phyloP scores from a whole-genome alignment of 2,797 vertebrate genomes.

The Epinephelus malabaricus region DNA sequence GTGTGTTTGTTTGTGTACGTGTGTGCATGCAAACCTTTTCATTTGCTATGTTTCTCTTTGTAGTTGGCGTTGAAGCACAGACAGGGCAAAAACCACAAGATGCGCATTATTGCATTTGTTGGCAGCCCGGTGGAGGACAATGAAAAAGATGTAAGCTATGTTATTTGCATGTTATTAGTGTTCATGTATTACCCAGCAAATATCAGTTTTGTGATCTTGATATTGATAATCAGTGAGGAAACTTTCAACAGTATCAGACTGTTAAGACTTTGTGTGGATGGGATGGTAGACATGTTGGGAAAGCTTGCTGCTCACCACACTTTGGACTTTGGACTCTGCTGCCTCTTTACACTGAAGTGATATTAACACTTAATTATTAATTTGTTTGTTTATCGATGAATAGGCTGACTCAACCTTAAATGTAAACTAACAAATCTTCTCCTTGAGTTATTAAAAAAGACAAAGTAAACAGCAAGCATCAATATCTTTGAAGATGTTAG shows the following conservation, averaged over 20 bases:
- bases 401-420: no score
- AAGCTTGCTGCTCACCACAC: not conserved
- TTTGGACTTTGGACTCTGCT: not conserved
- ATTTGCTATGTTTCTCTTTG: not conserved
- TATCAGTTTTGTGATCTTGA: not conserved
- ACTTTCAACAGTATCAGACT: not conserved
- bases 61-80: conserved; percentile 96
- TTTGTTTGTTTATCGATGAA: no score
- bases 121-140: conserved; percentile 95
- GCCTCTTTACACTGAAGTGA: not conserved
- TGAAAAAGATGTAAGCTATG: conserved; percentile 92
- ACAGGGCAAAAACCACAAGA: conserved; percentile 98
- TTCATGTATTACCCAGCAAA: not conserved
- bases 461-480: not conserved
- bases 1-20: no score
- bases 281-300: not conserved
- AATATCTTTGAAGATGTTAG: not conserved
- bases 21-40: no score
- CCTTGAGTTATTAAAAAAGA: not conserved
- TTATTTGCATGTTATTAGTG: not conserved
- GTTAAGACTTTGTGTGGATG: not conserved
- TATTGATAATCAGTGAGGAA: not conserved
- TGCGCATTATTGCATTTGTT: conserved; percentile 96
- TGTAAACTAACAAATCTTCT: not conserved
- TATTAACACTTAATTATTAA: not conserved